Evolutionary conservation across 2,797 vertebrate species (phyloP).

Genomic region (Bucorvus abyssinicus): DNA sequence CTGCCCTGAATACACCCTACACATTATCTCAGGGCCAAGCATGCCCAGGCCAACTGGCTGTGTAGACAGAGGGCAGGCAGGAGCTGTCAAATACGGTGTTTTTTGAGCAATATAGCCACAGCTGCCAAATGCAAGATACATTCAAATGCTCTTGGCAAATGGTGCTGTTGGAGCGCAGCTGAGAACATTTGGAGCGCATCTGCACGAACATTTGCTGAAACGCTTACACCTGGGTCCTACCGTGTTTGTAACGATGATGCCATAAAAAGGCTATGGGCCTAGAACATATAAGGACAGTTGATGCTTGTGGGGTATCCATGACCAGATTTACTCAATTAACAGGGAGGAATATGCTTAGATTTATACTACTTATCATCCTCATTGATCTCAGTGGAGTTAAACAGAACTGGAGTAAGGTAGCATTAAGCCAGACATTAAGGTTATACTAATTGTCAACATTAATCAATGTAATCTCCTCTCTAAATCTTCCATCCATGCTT

Average conservation of each 20-base stretch:
- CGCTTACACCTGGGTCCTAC: constrained; percentile 43
- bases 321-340: neutral
- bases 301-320: neutral
- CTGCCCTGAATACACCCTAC: neutral
- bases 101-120: constrained; percentile 23
- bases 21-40: neutral
- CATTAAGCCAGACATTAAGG: neutral
- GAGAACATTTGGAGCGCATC: constrained; percentile 61
- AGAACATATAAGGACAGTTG: neutral
- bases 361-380: neutral
- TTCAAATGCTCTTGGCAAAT: constrained; percentile 51
- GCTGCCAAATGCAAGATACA: neutral
- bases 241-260: constrained; percentile 3
- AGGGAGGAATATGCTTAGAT: neutral
- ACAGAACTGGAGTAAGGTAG: neutral
- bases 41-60: constrained; percentile 4
- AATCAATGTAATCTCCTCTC: neutral
- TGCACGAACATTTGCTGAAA: constrained; percentile 56
- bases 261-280: constrained; percentile 3
- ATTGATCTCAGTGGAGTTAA: neutral
- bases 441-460: neutral
- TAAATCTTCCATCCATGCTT: neutral
- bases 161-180: constrained; percentile 36
- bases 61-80: neutral
- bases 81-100: neutral